Base-by-base conservation (phyloP, 2,888 invertebrate species). In the Lepidocyrtoides sp. region DNA sequence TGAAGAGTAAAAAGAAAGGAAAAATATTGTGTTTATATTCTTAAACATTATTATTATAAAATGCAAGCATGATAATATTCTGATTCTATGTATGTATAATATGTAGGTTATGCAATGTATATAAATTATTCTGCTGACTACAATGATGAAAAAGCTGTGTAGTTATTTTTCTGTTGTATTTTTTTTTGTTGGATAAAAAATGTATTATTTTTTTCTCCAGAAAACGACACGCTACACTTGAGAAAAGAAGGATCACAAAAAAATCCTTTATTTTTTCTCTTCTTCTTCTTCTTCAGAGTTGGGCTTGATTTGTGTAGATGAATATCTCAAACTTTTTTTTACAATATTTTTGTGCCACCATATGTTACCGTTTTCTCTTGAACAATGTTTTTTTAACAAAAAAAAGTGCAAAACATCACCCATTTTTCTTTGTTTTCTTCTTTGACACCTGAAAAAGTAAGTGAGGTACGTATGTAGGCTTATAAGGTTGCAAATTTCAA, bases 371-470 rank as follows among this genome's bases (percentile, higher is more conserved):
- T 26, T 32, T 48, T 63, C 23, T 32, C 29, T 17, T 79, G 48
- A 79, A 48, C n/a, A n/a, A n/a, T n/a, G n/a, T n/a, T n/a, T n/a
- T n/a, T n/a, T n/a, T n/a, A 26, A 60, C 75, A 29, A 20, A 51
- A 44, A 32, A 86, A 77, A 77, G 60, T 54, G 86, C 51, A 72
- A 63, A 63, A 41, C 48, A 79, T 77, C 81, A n/a, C 81, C 60
- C 79, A 86, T 88, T 81, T 88, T 88, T 88, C 88, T 88, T 87
- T 79, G 81, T 87, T 87, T 75, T 32, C 66, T 48, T 77, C 41
- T 60, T 77, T 77, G 81, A 81, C 81, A 84, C 84, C 84, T 84
- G 48, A 86, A 48, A 85, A 85, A 85, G 57, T 48, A 48, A 26
- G 17, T n/a, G n/a, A n/a, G n/a, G n/a, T n/a, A n/a, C n/a, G n/a